Percentiles rank a stretch among this genome's conserved stretches.
phyloP scores from a whole-genome alignment of 2,113 vertebrate genomes.

The Montifringilla adamsi region DNA sequence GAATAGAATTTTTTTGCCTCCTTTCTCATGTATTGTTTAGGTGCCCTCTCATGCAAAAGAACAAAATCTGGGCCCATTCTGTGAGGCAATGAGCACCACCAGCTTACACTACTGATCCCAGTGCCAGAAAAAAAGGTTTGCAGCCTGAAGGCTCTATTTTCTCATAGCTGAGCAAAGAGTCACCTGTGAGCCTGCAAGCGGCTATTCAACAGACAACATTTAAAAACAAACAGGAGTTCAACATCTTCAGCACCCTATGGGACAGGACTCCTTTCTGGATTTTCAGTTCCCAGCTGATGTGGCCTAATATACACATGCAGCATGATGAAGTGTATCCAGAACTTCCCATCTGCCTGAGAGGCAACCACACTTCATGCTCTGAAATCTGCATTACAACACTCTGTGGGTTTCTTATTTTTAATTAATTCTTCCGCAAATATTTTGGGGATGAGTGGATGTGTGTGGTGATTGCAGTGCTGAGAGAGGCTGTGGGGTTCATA shows the following conservation, averaged over 20 bases:
- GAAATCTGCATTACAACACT: constrained; percentile 17
- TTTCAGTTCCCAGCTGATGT: background rate
- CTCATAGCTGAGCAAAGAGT: background rate
- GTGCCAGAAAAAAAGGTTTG: background rate
- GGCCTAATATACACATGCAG: background rate
- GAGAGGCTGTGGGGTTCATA: background rate
- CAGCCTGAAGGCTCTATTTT: background rate
- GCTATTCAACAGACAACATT: background rate
- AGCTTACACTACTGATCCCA: background rate
- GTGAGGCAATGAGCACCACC: background rate
- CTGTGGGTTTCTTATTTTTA: background rate
- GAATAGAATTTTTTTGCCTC: background rate
- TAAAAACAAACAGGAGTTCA: background rate
- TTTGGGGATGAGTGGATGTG: background rate
- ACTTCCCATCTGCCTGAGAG: background rate
- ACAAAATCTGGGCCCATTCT: background rate
- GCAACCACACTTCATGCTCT: background rate
- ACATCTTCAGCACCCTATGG: background rate
- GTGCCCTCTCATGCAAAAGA: background rate
- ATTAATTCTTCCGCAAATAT: constrained; percentile 16
- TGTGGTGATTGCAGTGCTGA: background rate
- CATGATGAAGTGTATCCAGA: background rate
- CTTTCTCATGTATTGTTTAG: background rate
- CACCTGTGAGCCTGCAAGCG: background rate
- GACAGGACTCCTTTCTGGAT: background rate